Evolutionary conservation across 1,140 invertebrate species (phyloP).

Genomic region (Sarcophaga peregrina): DNA sequence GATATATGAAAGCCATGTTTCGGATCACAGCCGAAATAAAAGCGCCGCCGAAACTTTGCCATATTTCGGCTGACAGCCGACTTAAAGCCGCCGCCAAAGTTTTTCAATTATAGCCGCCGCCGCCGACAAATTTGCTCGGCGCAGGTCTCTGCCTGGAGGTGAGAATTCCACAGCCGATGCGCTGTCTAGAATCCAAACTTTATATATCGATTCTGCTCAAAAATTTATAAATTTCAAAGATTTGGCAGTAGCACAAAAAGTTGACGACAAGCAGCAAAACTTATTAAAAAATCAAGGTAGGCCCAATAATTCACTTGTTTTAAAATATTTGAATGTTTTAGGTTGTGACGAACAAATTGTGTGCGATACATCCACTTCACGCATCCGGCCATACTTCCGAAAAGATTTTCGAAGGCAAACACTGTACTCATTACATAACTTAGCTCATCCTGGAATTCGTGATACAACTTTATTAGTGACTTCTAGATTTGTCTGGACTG

Average conservation of each 20-base stretch:
- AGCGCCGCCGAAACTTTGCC: no score
- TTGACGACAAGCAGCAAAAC: neutral
- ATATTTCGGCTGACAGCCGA: no score
- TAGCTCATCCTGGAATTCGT: constrained; percentile 37
- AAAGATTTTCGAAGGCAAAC: neutral
- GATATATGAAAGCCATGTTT: no score
- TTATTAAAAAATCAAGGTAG: neutral
- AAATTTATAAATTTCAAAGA: neutral
- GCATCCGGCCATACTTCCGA: neutral
- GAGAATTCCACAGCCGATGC: neutral
- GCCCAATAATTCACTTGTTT: neutral
- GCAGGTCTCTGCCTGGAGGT: neutral
- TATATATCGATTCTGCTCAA: neutral
- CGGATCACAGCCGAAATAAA: no score
- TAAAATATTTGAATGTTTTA: neutral
- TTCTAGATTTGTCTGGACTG: constrained; percentile 30
- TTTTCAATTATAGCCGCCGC: no score
- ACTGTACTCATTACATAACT: neutral
- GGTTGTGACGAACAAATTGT: neutral
- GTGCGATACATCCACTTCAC: neutral
- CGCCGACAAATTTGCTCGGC: no score
- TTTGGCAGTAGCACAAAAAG: neutral
- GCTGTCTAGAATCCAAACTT: neutral
- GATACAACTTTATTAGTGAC: no score
- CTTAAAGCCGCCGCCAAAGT: no score